Conservation (phyloP, 37 sponge, comb jelly and placozoan genomes). For the Cladorhizidae sp. region DNA sequence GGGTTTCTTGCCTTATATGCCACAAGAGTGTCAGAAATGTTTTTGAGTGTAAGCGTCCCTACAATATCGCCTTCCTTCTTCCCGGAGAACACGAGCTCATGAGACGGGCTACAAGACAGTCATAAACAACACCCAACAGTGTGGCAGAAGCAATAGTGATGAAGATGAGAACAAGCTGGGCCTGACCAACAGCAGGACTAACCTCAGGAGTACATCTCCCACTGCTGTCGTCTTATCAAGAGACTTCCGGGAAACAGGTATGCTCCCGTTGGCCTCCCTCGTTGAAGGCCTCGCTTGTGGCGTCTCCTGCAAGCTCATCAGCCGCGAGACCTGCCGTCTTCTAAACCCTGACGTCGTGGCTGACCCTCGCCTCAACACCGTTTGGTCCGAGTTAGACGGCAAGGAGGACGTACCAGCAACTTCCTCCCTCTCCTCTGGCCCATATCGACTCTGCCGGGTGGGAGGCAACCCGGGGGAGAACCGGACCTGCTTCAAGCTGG, state of each 20-base stretch:
- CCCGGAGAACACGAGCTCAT: constrained; percentile 51
- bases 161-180: background rate
- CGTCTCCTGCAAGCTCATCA: constrained; percentile 17
- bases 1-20: constrained; percentile 55
- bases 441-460: constrained; percentile 53
- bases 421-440: constrained; percentile 34
- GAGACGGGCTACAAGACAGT: constrained; percentile 28
- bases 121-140: background rate
- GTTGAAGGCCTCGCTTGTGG: background rate
- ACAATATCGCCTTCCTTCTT: constrained; percentile 15
- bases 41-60: constrained; percentile 63
- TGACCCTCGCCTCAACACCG: constrained; percentile 5
- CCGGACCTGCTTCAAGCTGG: constrained; percentile 37
- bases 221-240: background rate
- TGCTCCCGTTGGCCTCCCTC: background rate
- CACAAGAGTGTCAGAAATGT: constrained; percentile 25
- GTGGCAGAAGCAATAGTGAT: too few relatives aligned
- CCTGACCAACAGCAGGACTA: background rate
- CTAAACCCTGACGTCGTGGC: constrained; percentile 16
- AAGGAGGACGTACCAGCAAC: background rate
- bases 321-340: constrained; percentile 23
- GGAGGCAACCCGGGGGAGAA: constrained; percentile 61
- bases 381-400: constrained; percentile 14
- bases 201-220: constrained; percentile 27
- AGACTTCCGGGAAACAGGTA: background rate